Evolutionary conservation across 2,888 invertebrate genomes (phyloP), one percentile per base, ranked within the genome.

Genomic region (Pterobdella sp.): DNA sequence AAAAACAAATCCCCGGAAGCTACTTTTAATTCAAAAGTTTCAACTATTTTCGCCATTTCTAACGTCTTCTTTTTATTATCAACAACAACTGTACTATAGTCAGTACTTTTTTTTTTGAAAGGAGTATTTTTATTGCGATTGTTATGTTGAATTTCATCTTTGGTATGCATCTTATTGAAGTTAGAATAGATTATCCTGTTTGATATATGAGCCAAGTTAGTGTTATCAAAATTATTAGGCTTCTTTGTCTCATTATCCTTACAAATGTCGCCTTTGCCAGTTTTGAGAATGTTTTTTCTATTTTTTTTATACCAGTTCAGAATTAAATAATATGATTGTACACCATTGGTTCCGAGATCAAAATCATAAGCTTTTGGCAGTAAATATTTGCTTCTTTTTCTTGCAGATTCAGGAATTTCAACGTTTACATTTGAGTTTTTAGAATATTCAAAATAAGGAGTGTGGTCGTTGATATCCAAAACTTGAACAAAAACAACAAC

Each of bases 291-390:
- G 7, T 42, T 42, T 42, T 42, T 42, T 14, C 10, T 22, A 42
- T 7, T 22, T 56, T 56, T 56, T 56, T 56, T 56, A 22, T 56
- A 56, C 60, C 60, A 56, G 4, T 4, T 7, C 10, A 56, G 60
- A 4, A 7, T 22, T n/a, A 56, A 22, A 22, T 4, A 18, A 26
- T 56, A 56, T 4, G 14, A 56, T 4, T n/a, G 7, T 4, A 56
- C 26, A n/a, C 60, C n/a, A 26, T 56, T 56, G 60, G 3, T n/a
- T 4, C 60, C 60, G 4, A 56, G n/a, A 22, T 56, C 60, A 26
- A 14, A 56, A 22, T 56, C 60, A 56, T 56, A 22, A 56, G 60
- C 60, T 56, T 22, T 56, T 56, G 60, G 60, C 26, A 56, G 26
- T n/a, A 56, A 14, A 56, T 56, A 56, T 26, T 56, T 56, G 60